Evolutionary conservation across 2,888 invertebrate genomes (phyloP), one percentile per base, ranked within the genome.

Genomic region (Diaperis boleti): DNA sequence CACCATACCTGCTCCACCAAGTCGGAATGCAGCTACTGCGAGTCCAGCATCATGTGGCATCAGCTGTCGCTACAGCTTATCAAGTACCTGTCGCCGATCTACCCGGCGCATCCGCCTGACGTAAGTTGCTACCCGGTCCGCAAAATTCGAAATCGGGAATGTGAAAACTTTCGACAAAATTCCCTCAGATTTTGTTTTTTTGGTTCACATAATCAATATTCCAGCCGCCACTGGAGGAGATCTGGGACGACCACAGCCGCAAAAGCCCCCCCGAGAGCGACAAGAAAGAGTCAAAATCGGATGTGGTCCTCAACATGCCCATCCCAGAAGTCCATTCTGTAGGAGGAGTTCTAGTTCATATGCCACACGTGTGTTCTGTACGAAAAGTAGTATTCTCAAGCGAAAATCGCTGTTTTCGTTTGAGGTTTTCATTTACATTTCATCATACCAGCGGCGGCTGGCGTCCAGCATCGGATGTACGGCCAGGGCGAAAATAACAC

Each of bases 1-100:
- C 85, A 84, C 65, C 88, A 88, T 70, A 80, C 83, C 10, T 89
- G 89, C 74, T 83, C 82, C 22, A 75, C 83, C 4, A 85, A 85
- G 80, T 87, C 81, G 22, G 95, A 96, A 78, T 98, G 98, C 77
- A 88, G 90, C 52, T 94, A 93, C 79, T 98, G 98, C 82, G 96
- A 96, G 79, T 92, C 95, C 57, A 90, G 92, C 18, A 92, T 96
- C 22, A 91, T 96, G 83, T 97, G 97, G 92, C 96, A 97, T 82
- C 97, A 96, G 80, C 82, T 97, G 26, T 91, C 92, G 7, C 86
- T 94, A 52, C 88, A 91, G 72, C 82, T 95, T 26, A 88, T 95
- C 18, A 88, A 91, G 66, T 92, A 92, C 71, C 86, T 95, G 76
- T 90, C 89, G 50, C 93, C 93, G 1, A 86, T 89, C 70, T 85